Percentiles rank a stretch among this genome's conserved stretches.
These are phyloP conservation scores for Xestia sexstrigata DNA, from an alignment of 2,888 invertebrate genomes.

Conservation along the genomic window DNA sequence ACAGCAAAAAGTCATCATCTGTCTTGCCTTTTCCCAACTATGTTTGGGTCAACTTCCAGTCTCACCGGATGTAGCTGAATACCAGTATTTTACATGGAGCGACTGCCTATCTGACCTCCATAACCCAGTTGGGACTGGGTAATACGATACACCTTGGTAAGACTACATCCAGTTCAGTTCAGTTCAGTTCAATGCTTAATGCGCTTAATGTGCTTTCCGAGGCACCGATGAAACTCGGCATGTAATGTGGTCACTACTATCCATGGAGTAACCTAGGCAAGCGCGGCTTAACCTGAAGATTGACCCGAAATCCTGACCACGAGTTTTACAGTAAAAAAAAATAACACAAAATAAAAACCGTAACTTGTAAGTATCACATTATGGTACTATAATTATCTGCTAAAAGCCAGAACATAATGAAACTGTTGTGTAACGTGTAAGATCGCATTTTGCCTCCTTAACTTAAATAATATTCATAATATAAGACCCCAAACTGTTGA, in stretches of 20 bases:
- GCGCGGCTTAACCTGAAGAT: not conserved
- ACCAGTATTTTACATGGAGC: not conserved
- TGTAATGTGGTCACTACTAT: not conserved
- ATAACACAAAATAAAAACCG: not conserved
- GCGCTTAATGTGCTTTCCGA: not conserved
- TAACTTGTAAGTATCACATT: not conserved
- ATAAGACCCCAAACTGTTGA: conserved; percentile 56
- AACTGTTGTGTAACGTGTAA: conserved; percentile 30
- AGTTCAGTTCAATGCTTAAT: too few relatives aligned
- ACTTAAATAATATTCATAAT: conserved; percentile 55
- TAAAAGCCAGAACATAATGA: conserved; percentile 9
- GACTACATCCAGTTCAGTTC: not conserved
- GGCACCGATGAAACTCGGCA: not conserved
- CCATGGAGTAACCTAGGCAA: not conserved
- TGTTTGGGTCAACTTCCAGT: not conserved
- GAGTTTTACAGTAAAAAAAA: not conserved
- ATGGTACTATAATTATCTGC: conserved; percentile 1
- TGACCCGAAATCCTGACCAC: not conserved
- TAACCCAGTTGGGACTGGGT: not conserved
- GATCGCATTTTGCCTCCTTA: conserved; percentile 29
- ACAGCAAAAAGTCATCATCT: not conserved
- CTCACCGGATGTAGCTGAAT: not conserved
- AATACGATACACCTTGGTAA: too few relatives aligned
- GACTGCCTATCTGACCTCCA: not conserved
- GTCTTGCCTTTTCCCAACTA: not conserved